These are phyloP conservation scores for Gandaritis pyraliata DNA, from an alignment of 2,888 invertebrate species.

Conservation along the genomic window DNA sequence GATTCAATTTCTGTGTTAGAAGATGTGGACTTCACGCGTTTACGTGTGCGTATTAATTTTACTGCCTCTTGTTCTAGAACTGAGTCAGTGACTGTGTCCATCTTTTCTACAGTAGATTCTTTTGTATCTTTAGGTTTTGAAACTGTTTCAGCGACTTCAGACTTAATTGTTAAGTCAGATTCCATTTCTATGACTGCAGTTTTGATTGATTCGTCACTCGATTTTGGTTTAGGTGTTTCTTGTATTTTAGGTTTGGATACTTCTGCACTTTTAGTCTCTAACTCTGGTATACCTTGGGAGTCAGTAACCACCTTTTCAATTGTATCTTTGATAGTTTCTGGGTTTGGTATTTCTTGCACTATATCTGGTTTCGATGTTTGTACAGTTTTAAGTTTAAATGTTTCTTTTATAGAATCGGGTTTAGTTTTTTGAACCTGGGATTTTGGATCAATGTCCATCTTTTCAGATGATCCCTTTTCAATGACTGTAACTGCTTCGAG, in stretches of 20 bases:
- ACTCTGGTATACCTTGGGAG: conserved; percentile 1
- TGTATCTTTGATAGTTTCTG: neutral
- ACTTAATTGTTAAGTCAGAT: neutral
- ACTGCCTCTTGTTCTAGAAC: conserved; percentile 3
- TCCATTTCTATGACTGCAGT: neutral
- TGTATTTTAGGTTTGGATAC: neutral
- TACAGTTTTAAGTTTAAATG: neutral
- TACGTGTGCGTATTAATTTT: conserved; percentile 40
- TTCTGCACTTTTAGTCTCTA: neutral
- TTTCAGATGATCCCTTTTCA: conserved; percentile 1
- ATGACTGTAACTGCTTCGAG: neutral
- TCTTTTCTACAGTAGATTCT: conserved; percentile 6
- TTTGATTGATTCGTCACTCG: neutral
- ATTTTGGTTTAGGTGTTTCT: conserved; percentile 4
- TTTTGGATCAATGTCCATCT: neutral
- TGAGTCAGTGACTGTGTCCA: conserved; percentile 13
- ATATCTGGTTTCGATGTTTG: neutral
- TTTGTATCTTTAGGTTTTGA: neutral
- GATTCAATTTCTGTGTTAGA: conserved; percentile 42
- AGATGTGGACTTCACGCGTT: conserved; percentile 52
- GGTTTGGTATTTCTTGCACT: neutral
- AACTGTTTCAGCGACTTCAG: neutral
- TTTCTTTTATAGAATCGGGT: neutral
- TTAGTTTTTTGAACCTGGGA: conserved; percentile 5
- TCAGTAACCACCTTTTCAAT: conserved; percentile 1